Conservation (phyloP, 2,888 invertebrate genomes). For the Euzetes globulus region DNA sequence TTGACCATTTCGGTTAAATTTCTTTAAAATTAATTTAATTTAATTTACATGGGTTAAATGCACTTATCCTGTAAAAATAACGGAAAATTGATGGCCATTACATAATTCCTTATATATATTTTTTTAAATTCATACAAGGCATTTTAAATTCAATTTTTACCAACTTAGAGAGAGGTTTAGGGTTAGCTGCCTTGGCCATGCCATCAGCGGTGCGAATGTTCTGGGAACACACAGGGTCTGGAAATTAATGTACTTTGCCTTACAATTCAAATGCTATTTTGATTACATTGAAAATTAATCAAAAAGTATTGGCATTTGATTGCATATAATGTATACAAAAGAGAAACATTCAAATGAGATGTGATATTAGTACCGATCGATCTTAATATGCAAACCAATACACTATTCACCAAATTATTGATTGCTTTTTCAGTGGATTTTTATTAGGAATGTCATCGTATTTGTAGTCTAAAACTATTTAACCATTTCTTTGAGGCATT, state of each 20-base stretch:
- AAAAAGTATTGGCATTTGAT: background rate
- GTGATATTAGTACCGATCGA: background rate
- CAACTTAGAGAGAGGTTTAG: too few relatives aligned
- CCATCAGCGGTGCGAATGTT: too few relatives aligned
- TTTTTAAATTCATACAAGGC: too few relatives aligned
- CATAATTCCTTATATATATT: too few relatives aligned
- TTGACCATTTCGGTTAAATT: too few relatives aligned
- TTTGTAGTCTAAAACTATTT: background rate
- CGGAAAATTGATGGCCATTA: too few relatives aligned
- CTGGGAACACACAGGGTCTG: too few relatives aligned
- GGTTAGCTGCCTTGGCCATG: constrained; percentile 35
- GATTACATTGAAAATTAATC: background rate
- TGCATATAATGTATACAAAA: background rate
- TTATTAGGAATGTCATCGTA: background rate
- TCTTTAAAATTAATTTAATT: too few relatives aligned
- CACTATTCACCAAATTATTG: background rate
- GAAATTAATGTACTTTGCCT: background rate
- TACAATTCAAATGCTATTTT: background rate
- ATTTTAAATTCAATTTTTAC: too few relatives aligned
- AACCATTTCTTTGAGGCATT: background rate
- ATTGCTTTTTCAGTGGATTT: background rate
- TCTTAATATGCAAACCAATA: constrained; percentile 4
- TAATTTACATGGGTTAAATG: too few relatives aligned
- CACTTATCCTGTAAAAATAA: too few relatives aligned
- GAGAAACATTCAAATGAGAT: background rate